Evolutionary conservation across 2,797 vertebrate genomes (phyloP).

Genomic region (Tapera naevia): DNA sequence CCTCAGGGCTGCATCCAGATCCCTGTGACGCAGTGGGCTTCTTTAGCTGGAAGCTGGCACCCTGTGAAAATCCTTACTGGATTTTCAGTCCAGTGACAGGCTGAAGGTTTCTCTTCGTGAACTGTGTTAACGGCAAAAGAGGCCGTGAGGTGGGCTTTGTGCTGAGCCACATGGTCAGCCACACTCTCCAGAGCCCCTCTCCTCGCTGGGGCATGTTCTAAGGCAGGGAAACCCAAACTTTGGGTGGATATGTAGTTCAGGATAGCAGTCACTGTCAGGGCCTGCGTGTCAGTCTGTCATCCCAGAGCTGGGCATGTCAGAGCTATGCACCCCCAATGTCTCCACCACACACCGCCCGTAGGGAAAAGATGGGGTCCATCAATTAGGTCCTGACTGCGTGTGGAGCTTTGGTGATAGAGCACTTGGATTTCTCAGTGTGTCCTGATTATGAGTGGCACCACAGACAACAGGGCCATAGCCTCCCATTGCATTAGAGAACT

Average conservation of each 20-base stretch:
- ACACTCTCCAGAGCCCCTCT: not conserved
- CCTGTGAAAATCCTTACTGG: not conserved
- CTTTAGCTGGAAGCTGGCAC: not conserved
- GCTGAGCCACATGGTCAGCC: not conserved
- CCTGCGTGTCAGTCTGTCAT: not conserved
- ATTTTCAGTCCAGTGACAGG: not conserved
- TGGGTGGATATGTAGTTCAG: accelerated
- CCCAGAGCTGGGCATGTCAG: not conserved
- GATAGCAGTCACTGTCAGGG: not conserved
- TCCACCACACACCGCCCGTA: not conserved
- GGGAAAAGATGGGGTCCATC: not conserved
- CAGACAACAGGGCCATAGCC: accelerated
- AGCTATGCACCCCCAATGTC: not conserved
- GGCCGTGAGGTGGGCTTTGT: not conserved
- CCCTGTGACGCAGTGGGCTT: not conserved
- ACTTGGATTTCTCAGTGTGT: not conserved
- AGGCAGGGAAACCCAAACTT: not conserved
- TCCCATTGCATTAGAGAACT: not conserved
- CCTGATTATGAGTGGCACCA: not conserved
- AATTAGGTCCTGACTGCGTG: not conserved
- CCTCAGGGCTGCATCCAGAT: no score
- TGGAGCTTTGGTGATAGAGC: not conserved
- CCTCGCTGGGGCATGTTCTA: not conserved
- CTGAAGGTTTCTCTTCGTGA: not conserved
- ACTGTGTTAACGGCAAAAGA: not conserved